These are phyloP conservation scores for Rhopilema esculentum DNA, from an alignment of 30 jellyfish, hydroid and myxozoan species.

Conservation along the genomic window DNA sequence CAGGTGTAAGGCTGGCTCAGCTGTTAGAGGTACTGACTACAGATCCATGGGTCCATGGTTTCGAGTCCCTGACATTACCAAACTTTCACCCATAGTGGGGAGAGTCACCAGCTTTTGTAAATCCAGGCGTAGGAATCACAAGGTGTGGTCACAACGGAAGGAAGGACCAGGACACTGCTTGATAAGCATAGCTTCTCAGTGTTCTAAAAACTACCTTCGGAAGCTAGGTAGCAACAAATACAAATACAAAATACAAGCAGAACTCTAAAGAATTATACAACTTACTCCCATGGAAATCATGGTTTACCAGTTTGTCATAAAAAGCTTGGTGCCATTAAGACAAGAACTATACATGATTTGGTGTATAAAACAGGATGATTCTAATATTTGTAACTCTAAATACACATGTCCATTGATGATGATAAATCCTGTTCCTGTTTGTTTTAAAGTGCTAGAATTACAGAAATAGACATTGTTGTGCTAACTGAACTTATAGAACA, in stretches of 20 bases:
- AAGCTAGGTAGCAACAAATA: slow-evolving; percentile 7
- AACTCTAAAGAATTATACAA: not conserved
- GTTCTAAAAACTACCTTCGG: slow-evolving; percentile 12
- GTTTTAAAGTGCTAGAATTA: not conserved
- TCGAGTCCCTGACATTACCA: not conserved
- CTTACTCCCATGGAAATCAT: not conserved
- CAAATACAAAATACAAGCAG: not conserved
- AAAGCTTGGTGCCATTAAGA: not conserved
- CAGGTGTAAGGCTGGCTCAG: not conserved
- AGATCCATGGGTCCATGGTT: not conserved
- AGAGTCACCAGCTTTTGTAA: slow-evolving; percentile 8
- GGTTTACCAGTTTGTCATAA: not conserved
- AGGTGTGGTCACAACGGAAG: slow-evolving; percentile 4
- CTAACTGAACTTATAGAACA: not conserved
- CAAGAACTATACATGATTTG: not conserved
- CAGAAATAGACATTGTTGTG: not conserved
- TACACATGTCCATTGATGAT: not conserved
- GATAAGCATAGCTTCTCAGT: slow-evolving; percentile 11
- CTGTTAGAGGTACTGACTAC: not conserved
- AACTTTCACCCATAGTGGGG: slow-evolving; percentile 1
- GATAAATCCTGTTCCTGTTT: not conserved
- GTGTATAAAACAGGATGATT: not conserved
- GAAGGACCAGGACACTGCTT: slow-evolving; percentile 18
- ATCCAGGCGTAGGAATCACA: slow-evolving; percentile 15
- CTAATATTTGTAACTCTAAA: not conserved